These are phyloP conservation scores for Lepidurus packardi DNA, from an alignment of 1,140 invertebrate genomes.

Conservation along the genomic window DNA sequence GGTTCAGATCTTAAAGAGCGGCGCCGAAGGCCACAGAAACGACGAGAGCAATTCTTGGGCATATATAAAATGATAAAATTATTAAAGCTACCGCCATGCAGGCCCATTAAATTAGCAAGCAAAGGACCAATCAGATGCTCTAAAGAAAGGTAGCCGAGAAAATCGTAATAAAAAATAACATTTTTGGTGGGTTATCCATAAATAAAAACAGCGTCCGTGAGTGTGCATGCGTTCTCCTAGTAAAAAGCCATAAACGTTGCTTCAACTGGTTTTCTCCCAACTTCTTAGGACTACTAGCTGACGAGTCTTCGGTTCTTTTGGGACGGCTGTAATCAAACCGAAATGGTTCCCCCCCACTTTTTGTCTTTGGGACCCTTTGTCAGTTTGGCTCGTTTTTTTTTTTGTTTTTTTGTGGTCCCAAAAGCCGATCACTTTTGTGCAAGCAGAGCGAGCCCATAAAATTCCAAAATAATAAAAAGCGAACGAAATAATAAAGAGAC, in stretches of 20 bases:
- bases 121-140: not conserved
- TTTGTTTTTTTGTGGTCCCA: not conserved
- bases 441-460: conserved; percentile 14
- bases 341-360: too few relatives aligned
- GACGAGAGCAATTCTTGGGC: too few relatives aligned
- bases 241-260: not conserved
- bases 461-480: conserved; percentile 1
- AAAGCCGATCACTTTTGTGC: conserved; percentile 2
- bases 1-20: not conserved
- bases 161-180: not conserved
- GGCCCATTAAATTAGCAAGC: conserved; percentile 5
- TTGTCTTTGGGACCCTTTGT: not conserved
- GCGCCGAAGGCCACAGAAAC: not conserved
- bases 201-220: not conserved
- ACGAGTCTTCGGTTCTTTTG: not conserved
- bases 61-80: conserved; percentile 17
- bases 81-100: conserved; percentile 21
- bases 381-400: not conserved
- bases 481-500: not conserved
- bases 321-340: too few relatives aligned
- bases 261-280: conserved; percentile 3
- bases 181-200: not conserved
- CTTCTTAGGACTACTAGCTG: not conserved
- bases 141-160: not conserved
- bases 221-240: not conserved